phyloP scores from a whole-genome alignment of 35 echinoderm and acorn worm genomes.

The Chiridota heheva region DNA sequence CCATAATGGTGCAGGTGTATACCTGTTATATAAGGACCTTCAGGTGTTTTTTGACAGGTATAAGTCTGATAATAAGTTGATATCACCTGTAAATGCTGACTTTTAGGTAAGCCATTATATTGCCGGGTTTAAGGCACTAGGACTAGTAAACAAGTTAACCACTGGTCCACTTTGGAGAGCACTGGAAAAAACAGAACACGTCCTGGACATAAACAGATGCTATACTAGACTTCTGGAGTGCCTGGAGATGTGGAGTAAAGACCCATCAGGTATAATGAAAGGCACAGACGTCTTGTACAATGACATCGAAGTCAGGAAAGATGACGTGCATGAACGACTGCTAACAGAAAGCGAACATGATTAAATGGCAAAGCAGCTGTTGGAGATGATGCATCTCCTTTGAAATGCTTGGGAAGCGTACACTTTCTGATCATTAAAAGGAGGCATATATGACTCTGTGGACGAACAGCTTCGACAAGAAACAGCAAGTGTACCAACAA shows the following conservation, averaged over 20 bases:
- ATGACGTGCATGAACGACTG: constrained; percentile 38
- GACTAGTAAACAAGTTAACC: constrained; percentile 60
- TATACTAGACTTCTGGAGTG: constrained; percentile 27
- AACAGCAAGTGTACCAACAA: too few species aligned
- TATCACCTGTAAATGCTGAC: constrained; percentile 45
- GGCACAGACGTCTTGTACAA: constrained; percentile 32
- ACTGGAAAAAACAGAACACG: constrained; percentile 42
- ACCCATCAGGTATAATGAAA: constrained; percentile 39
- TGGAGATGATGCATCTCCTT: constrained; percentile 14
- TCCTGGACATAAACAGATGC: constrained; percentile 46
- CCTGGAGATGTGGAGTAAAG: constrained; percentile 42
- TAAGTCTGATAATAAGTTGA: constrained; percentile 54
- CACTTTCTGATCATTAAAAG: constrained; percentile 33
- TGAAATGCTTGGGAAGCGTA: constrained; percentile 2
- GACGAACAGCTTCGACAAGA: too few species aligned
- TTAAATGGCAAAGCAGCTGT: constrained; percentile 36
- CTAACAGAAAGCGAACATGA: constrained; percentile 8
- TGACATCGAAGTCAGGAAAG: constrained; percentile 44
- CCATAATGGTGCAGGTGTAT: constrained; percentile 72
- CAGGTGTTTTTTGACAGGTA: constrained; percentile 44
- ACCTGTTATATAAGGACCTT: constrained; percentile 20
- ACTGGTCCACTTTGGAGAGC: constrained; percentile 63
- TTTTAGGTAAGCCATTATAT: constrained; percentile 21
- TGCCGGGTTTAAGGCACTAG: constrained; percentile 31
- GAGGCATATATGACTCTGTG: too few species aligned